These are phyloP conservation scores for Podabrus alpinus DNA, from an alignment of 2,888 invertebrate species.

Conservation along the genomic window DNA sequence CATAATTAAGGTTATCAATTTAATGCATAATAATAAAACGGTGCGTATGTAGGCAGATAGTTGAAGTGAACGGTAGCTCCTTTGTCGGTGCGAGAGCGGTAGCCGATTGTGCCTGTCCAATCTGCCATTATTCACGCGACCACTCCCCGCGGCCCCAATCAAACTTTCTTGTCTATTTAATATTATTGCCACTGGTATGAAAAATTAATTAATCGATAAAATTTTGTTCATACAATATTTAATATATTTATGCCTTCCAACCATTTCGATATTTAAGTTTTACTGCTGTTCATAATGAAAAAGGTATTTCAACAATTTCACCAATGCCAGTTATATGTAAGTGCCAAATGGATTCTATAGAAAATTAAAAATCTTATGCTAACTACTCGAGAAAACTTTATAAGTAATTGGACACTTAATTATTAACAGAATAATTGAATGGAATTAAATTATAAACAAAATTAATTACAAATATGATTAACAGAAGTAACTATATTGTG, in stretches of 20 bases:
- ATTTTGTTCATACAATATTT: conserved; percentile 10
- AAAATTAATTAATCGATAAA: conserved; percentile 28
- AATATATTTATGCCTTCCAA: background rate
- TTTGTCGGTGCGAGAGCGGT: conserved; percentile 18
- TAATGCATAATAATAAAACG: conserved; percentile 23
- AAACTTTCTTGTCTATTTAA: conserved; percentile 30
- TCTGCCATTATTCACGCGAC: conserved; percentile 32
- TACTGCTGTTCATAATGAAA: background rate
- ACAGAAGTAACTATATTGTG: too few species aligned
- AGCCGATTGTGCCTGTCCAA: conserved; percentile 29
- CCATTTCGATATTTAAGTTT: background rate
- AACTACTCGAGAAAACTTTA: too few species aligned
- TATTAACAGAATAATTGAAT: too few species aligned
- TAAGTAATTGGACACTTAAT: too few species aligned
- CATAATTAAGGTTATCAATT: conserved; percentile 21
- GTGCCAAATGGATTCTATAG: too few species aligned
- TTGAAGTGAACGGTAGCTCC: conserved; percentile 15
- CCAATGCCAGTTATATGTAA: background rate
- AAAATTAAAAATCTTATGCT: too few species aligned
- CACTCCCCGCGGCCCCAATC: conserved; percentile 31
- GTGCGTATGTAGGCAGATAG: conserved; percentile 22
- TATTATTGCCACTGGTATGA: conserved; percentile 31
- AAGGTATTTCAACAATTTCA: background rate
- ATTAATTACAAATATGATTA: too few species aligned
- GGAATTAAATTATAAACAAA: too few species aligned